Conservation (phyloP, 2,113 vertebrate species). For the Platanista minor region DNA sequence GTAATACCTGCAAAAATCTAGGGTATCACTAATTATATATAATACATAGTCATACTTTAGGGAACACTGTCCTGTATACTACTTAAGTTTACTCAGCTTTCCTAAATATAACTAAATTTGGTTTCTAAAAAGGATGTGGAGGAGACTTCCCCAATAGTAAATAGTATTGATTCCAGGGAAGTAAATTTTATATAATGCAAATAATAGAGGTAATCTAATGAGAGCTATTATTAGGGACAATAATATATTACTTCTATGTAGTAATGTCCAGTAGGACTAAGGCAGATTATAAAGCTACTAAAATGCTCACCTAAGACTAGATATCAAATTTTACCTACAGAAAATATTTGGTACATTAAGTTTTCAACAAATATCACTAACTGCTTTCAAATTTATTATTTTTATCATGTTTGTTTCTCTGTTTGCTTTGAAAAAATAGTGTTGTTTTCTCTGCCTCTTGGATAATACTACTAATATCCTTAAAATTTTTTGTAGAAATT, state of each 20-base stretch:
- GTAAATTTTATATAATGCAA: neutral
- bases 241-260: neutral
- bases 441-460: neutral
- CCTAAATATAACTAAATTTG: neutral
- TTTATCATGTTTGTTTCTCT: neutral
- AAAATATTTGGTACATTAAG: neutral
- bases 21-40: neutral
- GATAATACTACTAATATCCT: neutral
- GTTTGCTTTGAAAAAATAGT: neutral
- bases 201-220: neutral
- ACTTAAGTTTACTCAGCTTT: neutral
- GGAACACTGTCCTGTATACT: neutral
- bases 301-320: neutral
- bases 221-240: neutral
- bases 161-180: neutral
- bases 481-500: neutral
- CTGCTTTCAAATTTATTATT: neutral
- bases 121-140: neutral
- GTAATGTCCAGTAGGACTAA: neutral
- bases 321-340: neutral
- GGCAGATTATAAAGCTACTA: neutral
- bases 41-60: neutral
- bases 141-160: neutral
- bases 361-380: neutral
- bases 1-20: neutral